phyloP scores from a whole-genome alignment of 1,140 invertebrate species.

The Drosophila punjabiensis region DNA sequence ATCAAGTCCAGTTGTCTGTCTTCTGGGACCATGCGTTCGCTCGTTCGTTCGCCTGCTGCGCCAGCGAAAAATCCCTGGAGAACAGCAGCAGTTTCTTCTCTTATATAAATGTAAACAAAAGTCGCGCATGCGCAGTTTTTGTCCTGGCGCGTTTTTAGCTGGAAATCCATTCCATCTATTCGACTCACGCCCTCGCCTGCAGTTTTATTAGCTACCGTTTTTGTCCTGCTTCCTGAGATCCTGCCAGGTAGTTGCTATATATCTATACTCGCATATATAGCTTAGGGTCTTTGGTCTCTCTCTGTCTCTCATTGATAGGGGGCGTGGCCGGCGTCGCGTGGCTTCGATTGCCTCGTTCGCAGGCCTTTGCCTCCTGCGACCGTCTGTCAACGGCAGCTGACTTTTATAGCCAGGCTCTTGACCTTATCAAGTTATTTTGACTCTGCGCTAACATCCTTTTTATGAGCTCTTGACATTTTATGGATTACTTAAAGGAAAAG shows the following conservation, averaged over 20 bases:
- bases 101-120: conserved; percentile 74
- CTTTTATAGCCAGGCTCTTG: conserved; percentile 77
- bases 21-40: conserved; percentile 11
- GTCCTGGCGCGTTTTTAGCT: conserved; percentile 46
- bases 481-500: conserved; percentile 56
- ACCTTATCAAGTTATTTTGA: conserved; percentile 74
- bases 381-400: conserved; percentile 60
- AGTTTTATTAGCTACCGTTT: conserved; percentile 79
- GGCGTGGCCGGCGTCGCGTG: conserved; percentile 69
- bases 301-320: conserved; percentile 1
- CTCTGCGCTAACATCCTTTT: conserved; percentile 63
- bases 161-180: conserved; percentile 19
- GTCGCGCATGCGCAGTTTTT: conserved; percentile 56
- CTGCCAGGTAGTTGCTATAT: conserved; percentile 45
- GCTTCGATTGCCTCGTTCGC: conserved; percentile 25
- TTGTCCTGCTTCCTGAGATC: conserved; percentile 26
- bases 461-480: conserved; percentile 74
- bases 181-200: conserved; percentile 49
- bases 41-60: conserved; percentile 61
- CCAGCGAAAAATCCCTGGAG: conserved; percentile 43
- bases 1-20: conserved; percentile 68
- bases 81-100: conserved; percentile 29
- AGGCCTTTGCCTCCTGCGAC: conserved; percentile 18
- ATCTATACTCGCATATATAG: conserved; percentile 10
- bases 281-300: conserved; percentile 5